Conservation (phyloP, 2,888 invertebrate species). For the Watsonalla cultraria region DNA sequence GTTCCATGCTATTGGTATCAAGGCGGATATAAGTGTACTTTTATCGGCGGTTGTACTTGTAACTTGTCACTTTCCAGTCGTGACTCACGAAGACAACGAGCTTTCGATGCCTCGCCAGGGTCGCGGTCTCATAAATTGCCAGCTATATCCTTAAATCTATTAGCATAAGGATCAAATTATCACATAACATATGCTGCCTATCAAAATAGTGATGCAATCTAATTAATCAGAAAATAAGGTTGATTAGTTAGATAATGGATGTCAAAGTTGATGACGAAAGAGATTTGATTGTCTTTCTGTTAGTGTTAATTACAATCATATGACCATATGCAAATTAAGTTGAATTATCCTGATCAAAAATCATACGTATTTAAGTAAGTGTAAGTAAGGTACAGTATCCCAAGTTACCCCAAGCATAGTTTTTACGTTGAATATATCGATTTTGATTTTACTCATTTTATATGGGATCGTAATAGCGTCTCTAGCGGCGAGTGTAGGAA, state of each 20-base stretch:
- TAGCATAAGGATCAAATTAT: constrained; percentile 23
- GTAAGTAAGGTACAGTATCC: too few species aligned
- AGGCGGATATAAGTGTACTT: constrained; percentile 35
- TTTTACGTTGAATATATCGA: too few species aligned
- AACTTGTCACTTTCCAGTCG: constrained; percentile 64
- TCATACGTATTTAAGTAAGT: too few species aligned
- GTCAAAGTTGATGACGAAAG: neutral
- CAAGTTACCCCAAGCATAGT: too few species aligned
- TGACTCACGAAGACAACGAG: constrained; percentile 58
- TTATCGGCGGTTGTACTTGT: constrained; percentile 38
- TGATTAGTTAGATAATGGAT: neutral
- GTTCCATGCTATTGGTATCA: constrained; percentile 10
- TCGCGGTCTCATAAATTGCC: constrained; percentile 44
- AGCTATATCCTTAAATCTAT: constrained; percentile 32
- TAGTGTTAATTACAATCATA: too few species aligned
- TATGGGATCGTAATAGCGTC: too few species aligned
- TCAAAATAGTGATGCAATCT: constrained; percentile 1
- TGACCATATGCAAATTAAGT: too few species aligned
- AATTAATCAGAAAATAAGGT: neutral
- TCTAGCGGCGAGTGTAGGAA: too few species aligned
- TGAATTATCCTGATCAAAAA: too few species aligned
- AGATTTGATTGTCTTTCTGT: neutral
- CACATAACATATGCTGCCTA: constrained; percentile 10
- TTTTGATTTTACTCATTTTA: too few species aligned
- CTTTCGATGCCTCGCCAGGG: constrained; percentile 45